Evolutionary conservation across 35 echinoderm and acorn worm genomes (phyloP).

Genomic region (Stichopus chloronotus): DNA sequence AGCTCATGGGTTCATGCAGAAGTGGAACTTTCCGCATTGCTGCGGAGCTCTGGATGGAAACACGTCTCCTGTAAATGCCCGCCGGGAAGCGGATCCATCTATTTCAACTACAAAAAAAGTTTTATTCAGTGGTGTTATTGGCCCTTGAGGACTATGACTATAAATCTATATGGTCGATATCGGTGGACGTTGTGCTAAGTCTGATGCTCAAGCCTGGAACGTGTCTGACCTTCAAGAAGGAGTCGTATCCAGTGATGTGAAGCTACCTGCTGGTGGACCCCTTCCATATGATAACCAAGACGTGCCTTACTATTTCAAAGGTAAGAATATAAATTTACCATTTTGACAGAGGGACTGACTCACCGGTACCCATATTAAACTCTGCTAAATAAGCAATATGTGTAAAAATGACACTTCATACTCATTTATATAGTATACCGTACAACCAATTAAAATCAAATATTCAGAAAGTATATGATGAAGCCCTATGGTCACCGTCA

Average conservation of each 20-base stretch:
- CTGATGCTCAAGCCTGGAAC: slow-evolving; percentile 60
- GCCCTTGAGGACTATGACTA: slow-evolving; percentile 52
- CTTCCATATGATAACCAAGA: slow-evolving; percentile 11
- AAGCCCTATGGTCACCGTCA: slow-evolving; percentile 52
- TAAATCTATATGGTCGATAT: slow-evolving; percentile 54
- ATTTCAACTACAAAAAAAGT: slow-evolving; percentile 77
- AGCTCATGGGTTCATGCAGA: slow-evolving; percentile 47
- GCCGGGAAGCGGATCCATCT: slow-evolving; percentile 57
- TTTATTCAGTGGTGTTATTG: slow-evolving; percentile 65
- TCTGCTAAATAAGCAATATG: not conserved
- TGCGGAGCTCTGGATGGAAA: slow-evolving; percentile 67
- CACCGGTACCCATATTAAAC: not conserved
- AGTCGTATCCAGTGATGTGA: slow-evolving; percentile 7
- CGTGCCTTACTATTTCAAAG: slow-evolving; percentile 75
- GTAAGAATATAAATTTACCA: slow-evolving; percentile 6
- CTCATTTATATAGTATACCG: not conserved
- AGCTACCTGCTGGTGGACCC: slow-evolving; percentile 46
- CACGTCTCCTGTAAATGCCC: slow-evolving; percentile 62
- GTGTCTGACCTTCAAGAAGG: slow-evolving; percentile 56
- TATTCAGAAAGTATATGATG: slow-evolving; percentile 34
- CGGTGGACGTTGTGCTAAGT: slow-evolving; percentile 35
- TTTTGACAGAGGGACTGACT: not conserved
- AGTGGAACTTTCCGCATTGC: slow-evolving; percentile 80
- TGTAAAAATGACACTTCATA: slow-evolving; percentile 1
- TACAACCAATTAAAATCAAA: slow-evolving; percentile 32